A percentile compares a stretch with the other conserved stretches of the same genome.
Evolutionary conservation across 2,797 vertebrate species (phyloP).

Genomic region (Sarcophilus harrisii): DNA sequence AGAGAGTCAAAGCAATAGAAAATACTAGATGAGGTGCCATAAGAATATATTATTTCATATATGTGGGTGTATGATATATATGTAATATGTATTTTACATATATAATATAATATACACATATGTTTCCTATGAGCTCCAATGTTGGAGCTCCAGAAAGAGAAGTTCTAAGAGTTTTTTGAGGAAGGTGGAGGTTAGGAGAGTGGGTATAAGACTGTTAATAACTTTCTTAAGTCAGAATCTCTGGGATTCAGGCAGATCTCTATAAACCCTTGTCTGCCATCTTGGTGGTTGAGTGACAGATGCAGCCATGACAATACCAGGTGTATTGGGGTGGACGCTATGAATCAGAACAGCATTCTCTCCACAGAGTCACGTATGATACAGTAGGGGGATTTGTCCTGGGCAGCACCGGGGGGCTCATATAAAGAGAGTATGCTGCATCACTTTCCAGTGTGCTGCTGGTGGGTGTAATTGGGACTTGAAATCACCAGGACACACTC

Average conservation of each 20-base stretch:
- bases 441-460: slow-evolving; percentile 10
- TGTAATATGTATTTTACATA: no score
- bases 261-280: rapidly evolving
- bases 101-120: no score
- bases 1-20: neutral
- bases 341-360: neutral
- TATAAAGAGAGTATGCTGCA: neutral
- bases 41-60: neutral
- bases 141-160: neutral
- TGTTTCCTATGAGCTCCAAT: no score
- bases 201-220: neutral
- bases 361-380: rapidly evolving
- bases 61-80: no score
- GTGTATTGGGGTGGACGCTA: neutral
- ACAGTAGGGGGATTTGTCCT: neutral
- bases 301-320: neutral
- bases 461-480: neutral
- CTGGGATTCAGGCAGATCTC: neutral
- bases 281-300: neutral
- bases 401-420: neutral
- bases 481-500: slow-evolving; percentile 4
- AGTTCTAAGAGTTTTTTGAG: slow-evolving; percentile 15
- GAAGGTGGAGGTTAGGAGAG: neutral
- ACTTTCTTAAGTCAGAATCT: slow-evolving; percentile 1
- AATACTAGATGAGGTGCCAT: neutral